Evolutionary conservation across 2,888 invertebrate genomes (phyloP), one percentile per base, ranked within the genome.

Genomic region (Sipha maydis): DNA sequence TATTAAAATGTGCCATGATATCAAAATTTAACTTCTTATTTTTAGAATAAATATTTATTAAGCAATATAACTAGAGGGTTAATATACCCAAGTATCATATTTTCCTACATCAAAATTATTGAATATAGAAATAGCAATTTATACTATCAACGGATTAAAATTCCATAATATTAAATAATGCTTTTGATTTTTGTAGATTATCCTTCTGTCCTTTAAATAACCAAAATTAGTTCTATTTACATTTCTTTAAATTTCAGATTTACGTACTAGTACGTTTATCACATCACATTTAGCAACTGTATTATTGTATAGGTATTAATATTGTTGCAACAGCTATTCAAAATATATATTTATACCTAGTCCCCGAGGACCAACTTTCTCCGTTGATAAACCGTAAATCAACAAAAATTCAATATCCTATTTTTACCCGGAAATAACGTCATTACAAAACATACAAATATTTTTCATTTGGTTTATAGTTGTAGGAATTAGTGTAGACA

Each of bases 341-440:
- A 71, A 83, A 71, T 54, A 34, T 54, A 34, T 73, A 25, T 83
- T 56, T 21, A 71, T 83, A 73, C 17, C 71, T 9, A 34, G 17
- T 83, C 54, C 71, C 83, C 25, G n/a, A 21, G 61, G 56, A 28
- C n/a, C n/a, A 11, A 56, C n/a, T 75, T 34, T 54, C 54, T 38
- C 83, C 34, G 75, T 61, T 75, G 56, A 84, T 28, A 19, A 34
- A 56, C n/a, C 34, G 83, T 83, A 83, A 83, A 83, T 56, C 34
- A 56, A 83, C 75, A 4, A 54, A 61, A 83, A 73, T 75, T n/a
- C 28, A 84, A 84, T 84, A 61, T 75, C 38, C 9, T 21, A 21
- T 28, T 8, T 1, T 14, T 3, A 56, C 82, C 75, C 5, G 14
- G 61, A 38, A 83, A 83, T 67, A 83, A 48, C 31, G 31, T 34